These are phyloP conservation scores for Melanotaenia trifasciata DNA, from an alignment of 2,797 vertebrate genomes.

Conservation along the genomic window DNA sequence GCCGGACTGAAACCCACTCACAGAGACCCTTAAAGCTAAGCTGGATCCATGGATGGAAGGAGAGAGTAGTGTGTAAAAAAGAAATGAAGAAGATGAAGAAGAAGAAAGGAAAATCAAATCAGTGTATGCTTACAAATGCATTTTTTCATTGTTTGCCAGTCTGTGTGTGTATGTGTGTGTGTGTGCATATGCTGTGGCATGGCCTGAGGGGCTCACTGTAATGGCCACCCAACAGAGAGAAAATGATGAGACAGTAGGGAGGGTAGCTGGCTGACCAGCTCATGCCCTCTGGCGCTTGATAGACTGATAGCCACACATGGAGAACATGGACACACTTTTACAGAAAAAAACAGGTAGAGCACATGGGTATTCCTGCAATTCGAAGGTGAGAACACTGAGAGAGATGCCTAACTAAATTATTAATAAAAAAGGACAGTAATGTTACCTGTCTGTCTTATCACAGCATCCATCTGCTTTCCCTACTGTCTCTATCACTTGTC, in stretches of 20 bases:
- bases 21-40: slow-evolving; percentile 61
- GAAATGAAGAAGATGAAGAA: not conserved
- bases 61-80: not conserved
- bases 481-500: slow-evolving; percentile 16
- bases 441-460: slow-evolving; percentile 9
- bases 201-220: slow-evolving; percentile 63
- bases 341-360: slow-evolving; percentile 13
- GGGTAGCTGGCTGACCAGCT: slow-evolving; percentile 63
- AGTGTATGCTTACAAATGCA: slow-evolving; percentile 5
- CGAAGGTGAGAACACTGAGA: slow-evolving; percentile 8
- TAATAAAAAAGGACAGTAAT: slow-evolving; percentile 39
- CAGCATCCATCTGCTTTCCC: not conserved
- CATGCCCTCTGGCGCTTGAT: slow-evolving; percentile 64
- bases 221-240: slow-evolving; percentile 68
- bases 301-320: slow-evolving; percentile 55
- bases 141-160: not conserved
- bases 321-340: slow-evolving; percentile 15
- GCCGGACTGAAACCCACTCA: slow-evolving; percentile 59
- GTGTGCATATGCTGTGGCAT: slow-evolving; percentile 37
- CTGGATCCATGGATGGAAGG: slow-evolving; percentile 48
- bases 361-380: slow-evolving; percentile 38
- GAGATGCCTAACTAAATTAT: slow-evolving; percentile 39
- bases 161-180: slow-evolving; percentile 30
- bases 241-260: slow-evolving; percentile 69
- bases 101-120: not conserved